Percentiles rank a stretch among this genome's conserved stretches.
These are phyloP conservation scores for Plectrocnemia conspersa DNA, from an alignment of 1,140 invertebrate species.

Conservation along the genomic window DNA sequence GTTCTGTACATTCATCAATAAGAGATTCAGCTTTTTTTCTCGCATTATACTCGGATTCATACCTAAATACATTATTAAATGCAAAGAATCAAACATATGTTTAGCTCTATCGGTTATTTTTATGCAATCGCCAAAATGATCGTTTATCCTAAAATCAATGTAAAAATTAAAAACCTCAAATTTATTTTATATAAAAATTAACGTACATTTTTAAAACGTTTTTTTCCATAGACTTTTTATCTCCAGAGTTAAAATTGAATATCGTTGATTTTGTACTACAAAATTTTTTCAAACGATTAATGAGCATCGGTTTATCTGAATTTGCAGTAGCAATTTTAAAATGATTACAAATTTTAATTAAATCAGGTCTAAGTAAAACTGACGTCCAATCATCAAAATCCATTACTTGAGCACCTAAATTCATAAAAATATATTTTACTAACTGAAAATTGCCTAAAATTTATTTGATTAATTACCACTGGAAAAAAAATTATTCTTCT, in stretches of 20 bases:
- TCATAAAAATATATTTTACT: not conserved
- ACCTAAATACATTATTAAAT: slow-evolving; percentile 28
- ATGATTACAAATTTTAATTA: slow-evolving; percentile 21
- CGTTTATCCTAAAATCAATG: slow-evolving; percentile 19
- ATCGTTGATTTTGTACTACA: slow-evolving; percentile 13
- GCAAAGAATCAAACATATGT: slow-evolving; percentile 22
- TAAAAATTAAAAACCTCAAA: slow-evolving; percentile 4
- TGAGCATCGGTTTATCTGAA: slow-evolving; percentile 2
- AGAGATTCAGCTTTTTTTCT: slow-evolving; percentile 23
- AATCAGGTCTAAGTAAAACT: slow-evolving; percentile 10
- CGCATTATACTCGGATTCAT: slow-evolving; percentile 25
- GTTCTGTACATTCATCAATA: slow-evolving; percentile 26
- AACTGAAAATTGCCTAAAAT: not conserved
- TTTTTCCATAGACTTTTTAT: slow-evolving; percentile 12
- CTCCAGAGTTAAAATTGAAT: not conserved
- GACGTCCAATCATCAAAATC: slow-evolving; percentile 18
- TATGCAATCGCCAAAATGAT: slow-evolving; percentile 13
- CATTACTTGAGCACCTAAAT: slow-evolving; percentile 13
- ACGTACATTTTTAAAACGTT: slow-evolving; percentile 20
- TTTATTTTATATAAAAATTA: slow-evolving; percentile 4
- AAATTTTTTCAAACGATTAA: slow-evolving; percentile 15
- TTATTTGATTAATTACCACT: slow-evolving; percentile 14
- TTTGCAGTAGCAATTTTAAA: slow-evolving; percentile 18
- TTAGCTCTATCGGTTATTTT: slow-evolving; percentile 21
- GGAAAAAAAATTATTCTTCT: slow-evolving; percentile 13